Percentiles rank a stretch among this genome's conserved stretches.
Conservation (phyloP, 2,797 vertebrate genomes). For the Enteromius argenteus region DNA sequence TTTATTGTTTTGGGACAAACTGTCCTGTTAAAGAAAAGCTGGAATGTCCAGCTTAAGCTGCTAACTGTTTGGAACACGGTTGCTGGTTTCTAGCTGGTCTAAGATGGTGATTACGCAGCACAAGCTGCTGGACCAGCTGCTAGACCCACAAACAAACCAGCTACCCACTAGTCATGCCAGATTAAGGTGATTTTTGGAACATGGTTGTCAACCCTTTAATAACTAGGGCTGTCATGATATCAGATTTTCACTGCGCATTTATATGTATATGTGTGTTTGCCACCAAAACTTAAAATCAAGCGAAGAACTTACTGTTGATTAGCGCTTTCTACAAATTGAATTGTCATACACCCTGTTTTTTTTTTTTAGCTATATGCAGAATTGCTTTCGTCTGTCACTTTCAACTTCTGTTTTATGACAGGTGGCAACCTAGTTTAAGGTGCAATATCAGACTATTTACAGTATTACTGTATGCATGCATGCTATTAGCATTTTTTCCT, state of each 20-base stretch:
- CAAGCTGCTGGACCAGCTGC: conserved; percentile 29
- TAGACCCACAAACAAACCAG: conserved; percentile 30
- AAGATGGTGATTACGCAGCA: conserved; percentile 5
- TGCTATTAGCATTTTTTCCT: neutral
- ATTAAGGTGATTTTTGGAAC: conserved; percentile 26
- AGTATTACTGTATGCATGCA: neutral
- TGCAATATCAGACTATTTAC: neutral
- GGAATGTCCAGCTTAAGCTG: neutral
- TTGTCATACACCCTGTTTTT: neutral
- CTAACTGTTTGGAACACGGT: conserved; percentile 15
- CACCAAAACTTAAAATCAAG: neutral
- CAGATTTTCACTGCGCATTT: neutral
- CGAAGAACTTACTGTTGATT: neutral
- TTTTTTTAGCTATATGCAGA: neutral
- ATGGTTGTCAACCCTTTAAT: neutral
- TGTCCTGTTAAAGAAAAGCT: neutral
- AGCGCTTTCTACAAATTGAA: neutral
- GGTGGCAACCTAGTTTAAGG: neutral
- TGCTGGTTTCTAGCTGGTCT: conserved; percentile 19
- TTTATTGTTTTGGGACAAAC: neutral
- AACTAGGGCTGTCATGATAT: neutral
- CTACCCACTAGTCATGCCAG: neutral
- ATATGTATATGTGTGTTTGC: neutral
- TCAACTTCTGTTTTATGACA: neutral
- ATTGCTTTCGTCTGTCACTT: neutral